Evolutionary conservation across 2,888 invertebrate species (phyloP).

Genomic region (Cyclophora punctaria): DNA sequence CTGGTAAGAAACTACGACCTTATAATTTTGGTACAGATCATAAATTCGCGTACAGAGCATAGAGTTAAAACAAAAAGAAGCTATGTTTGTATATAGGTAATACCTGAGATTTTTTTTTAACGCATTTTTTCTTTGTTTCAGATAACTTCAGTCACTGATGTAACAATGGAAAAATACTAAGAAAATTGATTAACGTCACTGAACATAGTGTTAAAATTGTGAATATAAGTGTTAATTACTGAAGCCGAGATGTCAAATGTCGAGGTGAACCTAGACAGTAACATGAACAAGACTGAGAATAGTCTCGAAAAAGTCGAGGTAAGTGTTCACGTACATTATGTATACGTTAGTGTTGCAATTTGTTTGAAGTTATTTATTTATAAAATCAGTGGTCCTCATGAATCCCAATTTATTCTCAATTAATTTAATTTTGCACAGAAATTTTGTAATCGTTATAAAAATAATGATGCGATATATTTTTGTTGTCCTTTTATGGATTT

Average conservation of each 20-base stretch:
- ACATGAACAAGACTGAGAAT: constrained; percentile 54
- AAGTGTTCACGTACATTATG: constrained; percentile 10
- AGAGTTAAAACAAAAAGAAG: background rate
- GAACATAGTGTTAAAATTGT: background rate
- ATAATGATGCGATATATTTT: too few species aligned
- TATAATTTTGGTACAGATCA: too few species aligned
- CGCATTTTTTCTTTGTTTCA: background rate
- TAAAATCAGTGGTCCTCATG: too few species aligned
- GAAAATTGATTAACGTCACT: constrained; percentile 3
- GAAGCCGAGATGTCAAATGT: constrained; percentile 36
- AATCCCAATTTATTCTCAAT: too few species aligned
- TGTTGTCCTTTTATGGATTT: too few species aligned
- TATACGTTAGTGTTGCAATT: too few species aligned
- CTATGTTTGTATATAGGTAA: background rate
- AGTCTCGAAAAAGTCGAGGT: constrained; percentile 36
- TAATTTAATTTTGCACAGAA: too few species aligned
- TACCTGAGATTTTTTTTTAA: too few species aligned
- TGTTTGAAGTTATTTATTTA: too few species aligned
- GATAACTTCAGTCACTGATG: background rate
- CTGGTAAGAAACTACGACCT: too few species aligned
- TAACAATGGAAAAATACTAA: background rate
- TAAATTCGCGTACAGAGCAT: background rate
- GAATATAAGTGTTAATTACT: background rate
- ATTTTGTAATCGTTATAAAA: too few species aligned
- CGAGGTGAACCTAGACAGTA: constrained; percentile 44